These are phyloP conservation scores for Tetraneura akinire DNA, from an alignment of 1,140 invertebrate genomes.

Conservation along the genomic window DNA sequence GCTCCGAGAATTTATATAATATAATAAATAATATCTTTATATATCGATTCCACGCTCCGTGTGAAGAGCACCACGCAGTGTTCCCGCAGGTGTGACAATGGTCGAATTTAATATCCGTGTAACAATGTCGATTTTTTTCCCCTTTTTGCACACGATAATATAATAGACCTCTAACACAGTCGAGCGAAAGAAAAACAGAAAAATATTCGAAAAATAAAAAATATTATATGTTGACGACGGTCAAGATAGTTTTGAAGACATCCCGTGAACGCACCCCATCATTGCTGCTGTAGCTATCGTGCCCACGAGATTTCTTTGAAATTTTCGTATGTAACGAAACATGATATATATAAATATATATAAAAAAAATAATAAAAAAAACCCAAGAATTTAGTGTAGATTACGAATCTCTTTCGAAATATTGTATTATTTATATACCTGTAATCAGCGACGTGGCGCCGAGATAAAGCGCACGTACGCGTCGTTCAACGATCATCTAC, in stretches of 20 bases:
- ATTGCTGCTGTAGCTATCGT: neutral
- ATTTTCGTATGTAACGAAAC: no score
- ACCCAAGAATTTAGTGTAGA: neutral
- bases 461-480: conserved; percentile 23
- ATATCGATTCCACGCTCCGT: neutral
- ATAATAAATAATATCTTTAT: neutral
- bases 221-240: neutral
- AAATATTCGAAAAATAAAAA: neutral
- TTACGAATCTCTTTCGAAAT: conserved; percentile 12
- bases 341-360: neutral
- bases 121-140: conserved; percentile 32
- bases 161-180: neutral
- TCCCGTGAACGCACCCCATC: neutral
- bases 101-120: conserved; percentile 38
- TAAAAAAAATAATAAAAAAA: neutral
- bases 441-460: conserved; percentile 37
- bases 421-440: neutral
- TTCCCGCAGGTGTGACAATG: conserved; percentile 36
- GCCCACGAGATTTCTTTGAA: neutral
- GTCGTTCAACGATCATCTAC: conserved; percentile 21
- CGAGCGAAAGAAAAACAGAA: neutral
- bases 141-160: no score
- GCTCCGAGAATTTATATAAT: neutral
- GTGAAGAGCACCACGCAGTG: conserved; percentile 22
- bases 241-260: neutral